Conservation (phyloP, 1,140 invertebrate genomes). For the Pseudachorutes palmiensis region DNA sequence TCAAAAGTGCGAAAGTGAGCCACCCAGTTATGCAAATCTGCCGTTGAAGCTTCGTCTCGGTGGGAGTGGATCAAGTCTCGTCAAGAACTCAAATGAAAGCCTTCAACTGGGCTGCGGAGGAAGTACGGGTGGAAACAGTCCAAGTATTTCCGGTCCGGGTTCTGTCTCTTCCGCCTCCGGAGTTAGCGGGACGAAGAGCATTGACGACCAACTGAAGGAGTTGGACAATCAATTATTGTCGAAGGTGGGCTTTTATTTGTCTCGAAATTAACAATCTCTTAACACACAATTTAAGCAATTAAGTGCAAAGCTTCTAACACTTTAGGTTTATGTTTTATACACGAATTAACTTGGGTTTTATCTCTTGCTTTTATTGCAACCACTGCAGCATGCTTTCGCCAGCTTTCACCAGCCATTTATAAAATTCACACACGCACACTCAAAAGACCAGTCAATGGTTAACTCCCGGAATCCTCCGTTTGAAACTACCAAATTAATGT, state of each 20-base stretch:
- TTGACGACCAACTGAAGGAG: slow-evolving; percentile 73
- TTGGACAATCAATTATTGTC: slow-evolving; percentile 59
- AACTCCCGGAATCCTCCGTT: slow-evolving; percentile 16
- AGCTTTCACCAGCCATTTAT: too few relatives aligned
- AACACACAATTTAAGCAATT: too few relatives aligned
- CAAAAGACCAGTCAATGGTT: too few relatives aligned
- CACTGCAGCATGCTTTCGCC: too few relatives aligned
- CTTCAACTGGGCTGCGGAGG: slow-evolving; percentile 21
- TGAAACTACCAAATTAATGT: slow-evolving; percentile 29
- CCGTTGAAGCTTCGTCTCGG: slow-evolving; percentile 35
- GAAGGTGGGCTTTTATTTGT: slow-evolving; percentile 43
- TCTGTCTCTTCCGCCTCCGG: slow-evolving; percentile 49
- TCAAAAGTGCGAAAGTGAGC: slow-evolving; percentile 34
- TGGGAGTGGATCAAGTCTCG: slow-evolving; percentile 34
- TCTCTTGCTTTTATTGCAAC: too few relatives aligned
- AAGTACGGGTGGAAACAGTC: background rate
- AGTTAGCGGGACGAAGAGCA: slow-evolving; percentile 62
- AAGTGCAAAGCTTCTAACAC: too few relatives aligned
- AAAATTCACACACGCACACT: too few relatives aligned
- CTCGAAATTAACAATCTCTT: slow-evolving; percentile 1
- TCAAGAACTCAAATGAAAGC: slow-evolving; percentile 34
- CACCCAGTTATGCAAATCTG: slow-evolving; percentile 36
- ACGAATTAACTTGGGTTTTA: too few relatives aligned
- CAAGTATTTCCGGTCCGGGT: slow-evolving; percentile 22
- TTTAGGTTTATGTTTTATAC: too few relatives aligned